Conservation (phyloP, 2,888 invertebrate genomes). For the Myathropa florea region DNA sequence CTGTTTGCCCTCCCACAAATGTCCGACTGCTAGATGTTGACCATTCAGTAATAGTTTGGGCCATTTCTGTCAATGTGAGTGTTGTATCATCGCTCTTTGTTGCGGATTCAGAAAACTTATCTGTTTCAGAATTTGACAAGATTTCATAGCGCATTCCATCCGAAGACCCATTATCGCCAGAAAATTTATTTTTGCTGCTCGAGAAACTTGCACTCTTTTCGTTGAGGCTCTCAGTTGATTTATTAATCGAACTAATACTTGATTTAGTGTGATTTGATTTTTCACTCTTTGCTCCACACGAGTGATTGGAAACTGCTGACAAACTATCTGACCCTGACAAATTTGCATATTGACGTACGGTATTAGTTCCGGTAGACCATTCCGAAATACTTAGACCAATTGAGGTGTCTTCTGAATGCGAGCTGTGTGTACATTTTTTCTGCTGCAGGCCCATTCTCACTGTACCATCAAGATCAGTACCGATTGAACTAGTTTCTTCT, state of each 20-base stretch:
- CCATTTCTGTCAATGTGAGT: conserved; percentile 85
- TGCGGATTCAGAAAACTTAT: conserved; percentile 84
- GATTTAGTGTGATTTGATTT: conserved; percentile 83
- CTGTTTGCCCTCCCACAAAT: conserved; percentile 82
- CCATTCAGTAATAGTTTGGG: conserved; percentile 92
- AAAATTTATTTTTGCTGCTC: conserved; percentile 76
- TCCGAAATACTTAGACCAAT: conserved; percentile 92
- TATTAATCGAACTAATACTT: conserved; percentile 83
- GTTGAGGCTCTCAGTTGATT: conserved; percentile 82
- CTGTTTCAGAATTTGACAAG: conserved; percentile 84
- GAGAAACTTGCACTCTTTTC: conserved; percentile 80
- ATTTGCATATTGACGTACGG: conserved; percentile 90
- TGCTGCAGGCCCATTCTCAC: conserved; percentile 90
- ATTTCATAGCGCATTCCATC: conserved; percentile 83
- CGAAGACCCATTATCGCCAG: conserved; percentile 80
- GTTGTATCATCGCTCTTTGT: conserved; percentile 91
- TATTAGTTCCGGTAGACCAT: conserved; percentile 93
- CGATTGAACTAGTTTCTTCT: conserved; percentile 88
- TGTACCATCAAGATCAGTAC: conserved; percentile 90
- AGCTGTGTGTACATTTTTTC: conserved; percentile 91
- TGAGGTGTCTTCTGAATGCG: conserved; percentile 93
- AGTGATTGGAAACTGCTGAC: conserved; percentile 82
- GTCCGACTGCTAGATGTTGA: conserved; percentile 90
- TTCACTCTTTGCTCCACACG: conserved; percentile 83
- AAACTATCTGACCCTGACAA: conserved; percentile 86